Conservation (phyloP, 2,888 invertebrate species). For the Erannis defoliaria region DNA sequence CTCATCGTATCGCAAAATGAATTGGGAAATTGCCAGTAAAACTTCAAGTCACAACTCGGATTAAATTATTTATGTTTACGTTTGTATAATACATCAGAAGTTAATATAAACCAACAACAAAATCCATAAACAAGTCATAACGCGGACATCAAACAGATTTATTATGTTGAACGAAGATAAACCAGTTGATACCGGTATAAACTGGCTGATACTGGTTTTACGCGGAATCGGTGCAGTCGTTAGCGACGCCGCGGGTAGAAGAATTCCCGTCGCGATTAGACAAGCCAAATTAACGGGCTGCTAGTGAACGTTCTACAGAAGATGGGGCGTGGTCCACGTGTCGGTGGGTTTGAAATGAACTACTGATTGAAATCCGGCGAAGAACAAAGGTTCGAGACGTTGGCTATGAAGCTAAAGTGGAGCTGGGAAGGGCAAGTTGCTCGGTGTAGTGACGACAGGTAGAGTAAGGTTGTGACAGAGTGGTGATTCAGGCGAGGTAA, state of each 20-base stretch:
- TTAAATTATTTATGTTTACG: constrained; percentile 5
- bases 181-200: constrained; percentile 31
- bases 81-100: constrained; percentile 12
- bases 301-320: constrained; percentile 9
- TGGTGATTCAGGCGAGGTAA: too few species aligned
- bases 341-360: background rate
- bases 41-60: constrained; percentile 1
- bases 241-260: constrained; percentile 37
- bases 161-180: constrained; percentile 37
- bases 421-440: too few species aligned
- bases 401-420: too few species aligned
- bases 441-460: too few species aligned
- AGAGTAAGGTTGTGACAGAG: too few species aligned
- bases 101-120: constrained; percentile 25
- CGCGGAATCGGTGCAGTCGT: constrained; percentile 38
- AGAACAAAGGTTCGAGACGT: background rate
- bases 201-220: constrained; percentile 40
- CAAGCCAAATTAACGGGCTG: constrained; percentile 28
- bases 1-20: too few species aligned
- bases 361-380: background rate
- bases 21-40: constrained; percentile 1
- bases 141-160: constrained; percentile 42
- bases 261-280: constrained; percentile 33
- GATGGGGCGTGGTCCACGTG: background rate
- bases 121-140: constrained; percentile 36